A percentile compares a stretch with the other conserved stretches of the same genome.
Evolutionary conservation across 2,888 invertebrate species (phyloP).

Genomic region (Calameuta pallipes): DNA sequence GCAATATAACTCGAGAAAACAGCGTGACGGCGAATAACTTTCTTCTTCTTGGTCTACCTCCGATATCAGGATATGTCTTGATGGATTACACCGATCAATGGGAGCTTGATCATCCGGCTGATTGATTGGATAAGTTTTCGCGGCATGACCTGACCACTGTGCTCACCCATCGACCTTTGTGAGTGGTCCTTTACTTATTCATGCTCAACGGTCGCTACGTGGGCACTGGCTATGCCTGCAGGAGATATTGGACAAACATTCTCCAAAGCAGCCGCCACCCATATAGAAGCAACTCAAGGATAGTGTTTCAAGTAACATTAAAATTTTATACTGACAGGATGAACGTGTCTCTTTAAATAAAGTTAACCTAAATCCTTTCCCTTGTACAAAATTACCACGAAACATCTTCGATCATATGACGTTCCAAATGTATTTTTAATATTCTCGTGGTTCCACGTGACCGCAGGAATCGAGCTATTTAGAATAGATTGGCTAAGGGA

Average conservation of each 20-base stretch:
- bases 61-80: constrained; percentile 31
- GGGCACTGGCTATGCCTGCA: neutral
- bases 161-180: constrained; percentile 4
- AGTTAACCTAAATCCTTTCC: neutral
- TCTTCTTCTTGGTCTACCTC: constrained; percentile 20
- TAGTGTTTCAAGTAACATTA: neutral
- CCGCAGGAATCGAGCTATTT: neutral
- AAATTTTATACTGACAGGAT: neutral
- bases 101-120: constrained; percentile 40
- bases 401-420: neutral
- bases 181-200: constrained; percentile 35
- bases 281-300: neutral
- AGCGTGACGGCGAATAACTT: constrained; percentile 10
- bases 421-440: neutral
- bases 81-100: constrained; percentile 46
- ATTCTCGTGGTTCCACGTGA: neutral
- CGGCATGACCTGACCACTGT: constrained; percentile 18
- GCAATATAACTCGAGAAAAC: constrained; percentile 40
- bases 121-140: constrained; percentile 47
- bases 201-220: constrained; percentile 2
- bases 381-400: neutral
- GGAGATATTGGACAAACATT: neutral
- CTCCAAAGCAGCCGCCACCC: neutral
- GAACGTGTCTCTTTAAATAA: neutral
- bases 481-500: neutral